A percentile compares a stretch with the other conserved stretches of the same genome.
Conservation (phyloP, 2,888 invertebrate genomes). For the Ophion ellenae region DNA sequence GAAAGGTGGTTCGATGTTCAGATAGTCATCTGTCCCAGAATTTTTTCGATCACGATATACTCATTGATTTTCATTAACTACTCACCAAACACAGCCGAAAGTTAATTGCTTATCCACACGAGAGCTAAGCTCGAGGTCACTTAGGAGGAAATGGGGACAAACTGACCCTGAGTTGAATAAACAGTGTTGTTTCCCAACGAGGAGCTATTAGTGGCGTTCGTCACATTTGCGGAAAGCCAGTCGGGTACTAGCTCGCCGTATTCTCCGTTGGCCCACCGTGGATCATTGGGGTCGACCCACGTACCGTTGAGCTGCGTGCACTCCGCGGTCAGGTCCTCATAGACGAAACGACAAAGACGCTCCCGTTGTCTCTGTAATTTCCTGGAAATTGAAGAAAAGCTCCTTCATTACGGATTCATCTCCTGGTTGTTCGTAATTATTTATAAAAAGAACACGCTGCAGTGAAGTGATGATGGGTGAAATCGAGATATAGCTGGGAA, state of each 20-base stretch:
- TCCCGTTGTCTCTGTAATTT: constrained; percentile 91
- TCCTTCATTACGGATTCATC: constrained; percentile 51
- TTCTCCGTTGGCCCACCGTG: constrained; percentile 83
- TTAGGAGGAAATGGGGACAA: not conserved
- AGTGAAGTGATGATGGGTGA: not conserved
- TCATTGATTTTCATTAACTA: constrained; percentile 27
- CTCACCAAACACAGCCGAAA: not conserved
- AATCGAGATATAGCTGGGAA: constrained; percentile 19
- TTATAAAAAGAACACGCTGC: not conserved
- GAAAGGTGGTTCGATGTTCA: constrained; percentile 89
- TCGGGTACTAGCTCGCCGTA: constrained; percentile 80
- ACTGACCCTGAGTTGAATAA: constrained; percentile 59
- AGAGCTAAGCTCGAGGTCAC: constrained; percentile 1
- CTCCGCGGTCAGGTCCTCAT: constrained; percentile 86
- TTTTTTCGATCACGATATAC: constrained; percentile 27
- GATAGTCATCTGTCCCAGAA: constrained; percentile 83
- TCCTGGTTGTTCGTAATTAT: not conserved
- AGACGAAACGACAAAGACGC: constrained; percentile 88
- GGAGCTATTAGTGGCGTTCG: constrained; percentile 77
- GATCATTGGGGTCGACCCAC: constrained; percentile 81
- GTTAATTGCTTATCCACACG: not conserved
- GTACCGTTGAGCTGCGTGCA: constrained; percentile 86
- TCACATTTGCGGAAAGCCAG: constrained; percentile 77
- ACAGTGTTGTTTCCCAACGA: constrained; percentile 71
- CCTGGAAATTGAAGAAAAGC: constrained; percentile 84